Conservation (phyloP, 2,797 vertebrate species). For the Coracias cyanogaster region DNA sequence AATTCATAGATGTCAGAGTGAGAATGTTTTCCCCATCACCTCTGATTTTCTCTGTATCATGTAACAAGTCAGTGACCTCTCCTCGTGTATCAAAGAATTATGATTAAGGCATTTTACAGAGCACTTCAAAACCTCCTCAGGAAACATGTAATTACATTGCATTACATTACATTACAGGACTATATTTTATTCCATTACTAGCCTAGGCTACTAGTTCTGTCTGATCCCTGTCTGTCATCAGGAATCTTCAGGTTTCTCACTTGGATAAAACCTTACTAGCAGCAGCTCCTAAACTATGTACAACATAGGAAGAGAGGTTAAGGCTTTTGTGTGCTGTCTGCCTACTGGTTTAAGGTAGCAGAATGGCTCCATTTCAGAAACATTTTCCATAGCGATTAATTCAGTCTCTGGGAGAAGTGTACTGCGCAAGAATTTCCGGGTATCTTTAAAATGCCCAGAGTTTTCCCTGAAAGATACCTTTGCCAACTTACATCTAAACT, state of each 20-base stretch:
- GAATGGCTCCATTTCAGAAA: background rate
- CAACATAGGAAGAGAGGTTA: background rate
- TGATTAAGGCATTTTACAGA: background rate
- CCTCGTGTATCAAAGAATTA: background rate
- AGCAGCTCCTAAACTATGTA: background rate
- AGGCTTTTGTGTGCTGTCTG: background rate
- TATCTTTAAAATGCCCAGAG: background rate
- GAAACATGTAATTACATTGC: background rate
- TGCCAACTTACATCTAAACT: background rate
- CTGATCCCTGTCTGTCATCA: background rate
- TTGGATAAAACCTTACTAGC: background rate
- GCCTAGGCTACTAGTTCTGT: background rate
- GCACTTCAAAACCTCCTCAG: background rate
- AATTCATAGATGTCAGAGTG: background rate
- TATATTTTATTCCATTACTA: background rate
- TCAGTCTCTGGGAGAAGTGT: background rate
- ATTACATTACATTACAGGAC: background rate
- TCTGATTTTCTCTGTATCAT: background rate
- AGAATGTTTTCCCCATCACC: background rate
- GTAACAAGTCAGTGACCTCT: background rate
- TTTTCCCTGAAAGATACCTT: background rate
- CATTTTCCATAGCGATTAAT: background rate
- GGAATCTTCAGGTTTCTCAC: background rate
- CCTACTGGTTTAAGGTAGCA: background rate
- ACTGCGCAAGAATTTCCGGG: fast-evolving